Percentiles rank a stretch among this genome's conserved stretches.
Evolutionary conservation across 1,140 invertebrate species (phyloP).

Genomic region (Frieseomelitta varia): DNA sequence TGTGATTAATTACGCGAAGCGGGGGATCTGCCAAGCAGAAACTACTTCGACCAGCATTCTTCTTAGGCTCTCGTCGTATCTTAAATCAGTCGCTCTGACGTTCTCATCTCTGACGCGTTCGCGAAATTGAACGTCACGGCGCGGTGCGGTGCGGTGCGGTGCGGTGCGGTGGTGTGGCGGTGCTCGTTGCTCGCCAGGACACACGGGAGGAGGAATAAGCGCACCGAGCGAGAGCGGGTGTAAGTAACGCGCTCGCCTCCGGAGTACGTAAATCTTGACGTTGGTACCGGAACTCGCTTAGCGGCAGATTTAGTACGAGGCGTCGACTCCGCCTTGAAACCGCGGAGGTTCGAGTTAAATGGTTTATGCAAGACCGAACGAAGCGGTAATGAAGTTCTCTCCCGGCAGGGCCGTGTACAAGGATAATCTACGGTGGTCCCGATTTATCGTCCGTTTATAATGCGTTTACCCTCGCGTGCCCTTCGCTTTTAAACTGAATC

Average conservation of each 20-base stretch:
- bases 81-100: conserved; percentile 1
- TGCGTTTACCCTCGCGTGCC: conserved; percentile 69
- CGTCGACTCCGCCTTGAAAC: conserved; percentile 79
- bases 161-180: background rate
- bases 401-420: conserved; percentile 69
- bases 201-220: conserved; percentile 18
- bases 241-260: conserved; percentile 65
- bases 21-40: background rate
- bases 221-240: conserved; percentile 10
- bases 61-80: background rate
- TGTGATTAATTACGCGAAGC: background rate
- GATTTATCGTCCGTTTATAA: conserved; percentile 81
- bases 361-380: conserved; percentile 82
- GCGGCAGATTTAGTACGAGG: conserved; percentile 79
- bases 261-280: conserved; percentile 75
- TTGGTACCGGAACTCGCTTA: conserved; percentile 77
- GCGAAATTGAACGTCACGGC: conserved; percentile 40
- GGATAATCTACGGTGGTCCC: conserved; percentile 77
- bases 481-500: conserved; percentile 35
- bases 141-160: background rate
- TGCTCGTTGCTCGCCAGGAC: conserved; percentile 47
- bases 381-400: conserved; percentile 82
- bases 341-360: conserved; percentile 81
- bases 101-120: conserved; percentile 19
- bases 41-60: background rate